Conservation (phyloP, 64 coral and sea anemone genomes). For the Montipora cactus region DNA sequence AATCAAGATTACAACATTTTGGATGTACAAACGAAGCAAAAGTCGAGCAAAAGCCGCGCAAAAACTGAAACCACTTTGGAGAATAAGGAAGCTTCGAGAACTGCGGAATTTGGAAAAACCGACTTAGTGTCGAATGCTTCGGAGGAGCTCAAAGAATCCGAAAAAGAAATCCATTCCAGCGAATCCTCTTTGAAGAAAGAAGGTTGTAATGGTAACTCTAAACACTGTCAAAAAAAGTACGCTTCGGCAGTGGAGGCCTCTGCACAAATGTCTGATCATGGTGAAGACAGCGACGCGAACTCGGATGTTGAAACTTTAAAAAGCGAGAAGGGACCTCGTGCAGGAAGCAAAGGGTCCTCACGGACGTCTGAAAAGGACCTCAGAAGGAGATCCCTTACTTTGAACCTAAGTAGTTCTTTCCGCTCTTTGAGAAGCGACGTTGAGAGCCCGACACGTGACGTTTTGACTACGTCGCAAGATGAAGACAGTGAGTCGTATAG, state of each 20-base stretch:
- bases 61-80: constrained; percentile 10
- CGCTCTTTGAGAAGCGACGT: constrained; percentile 63
- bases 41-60: constrained; percentile 13
- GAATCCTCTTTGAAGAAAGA: constrained; percentile 26
- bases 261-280: constrained; percentile 14
- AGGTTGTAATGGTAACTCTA: constrained; percentile 5
- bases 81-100: constrained; percentile 3
- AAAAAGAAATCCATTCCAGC: constrained; percentile 32
- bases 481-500: constrained; percentile 87
- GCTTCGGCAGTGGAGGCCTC: not conserved
- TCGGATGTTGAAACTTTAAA: constrained; percentile 35
- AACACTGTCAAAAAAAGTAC: constrained; percentile 20
- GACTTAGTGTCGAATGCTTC: constrained; percentile 27
- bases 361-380: constrained; percentile 86
- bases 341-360: constrained; percentile 1
- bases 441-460: constrained; percentile 80
- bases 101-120: not conserved
- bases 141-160: constrained; percentile 38
- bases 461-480: constrained; percentile 57
- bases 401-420: constrained; percentile 65
- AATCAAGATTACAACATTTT: constrained; percentile 27
- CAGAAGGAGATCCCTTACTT: constrained; percentile 88
- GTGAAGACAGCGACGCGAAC: constrained; percentile 26
- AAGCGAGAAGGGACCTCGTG: constrained; percentile 25
- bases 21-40: constrained; percentile 40